Base-by-base conservation (phyloP, 2,113 vertebrate genomes). In the Terrapene triunguis region DNA sequence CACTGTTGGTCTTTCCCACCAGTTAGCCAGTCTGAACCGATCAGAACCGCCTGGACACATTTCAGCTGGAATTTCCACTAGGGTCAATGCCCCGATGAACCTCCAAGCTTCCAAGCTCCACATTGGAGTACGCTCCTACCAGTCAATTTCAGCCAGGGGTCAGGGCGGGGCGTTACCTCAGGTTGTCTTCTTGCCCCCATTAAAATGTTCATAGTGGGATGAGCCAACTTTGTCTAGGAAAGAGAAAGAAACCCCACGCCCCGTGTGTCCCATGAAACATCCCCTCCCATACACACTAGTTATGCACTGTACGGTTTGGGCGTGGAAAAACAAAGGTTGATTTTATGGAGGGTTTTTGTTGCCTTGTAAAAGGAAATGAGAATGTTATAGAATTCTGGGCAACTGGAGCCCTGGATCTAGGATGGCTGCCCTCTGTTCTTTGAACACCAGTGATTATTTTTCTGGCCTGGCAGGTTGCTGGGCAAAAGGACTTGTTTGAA, bases 361-460 rank as follows among this genome's bases (percentile, higher is more conserved):
- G 81, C 86, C 93, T 94, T 87, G 86, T 94, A 96, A 97, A 97
- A 91, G 72, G 78, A 94, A 97, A 91, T 79, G 91, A 91, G 78
- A 96, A 94, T 87, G 89, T 72, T 91, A 82, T 2, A 88, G 93
- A 93, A 94, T 88, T 84, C 9, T 1, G 88, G 89, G 88, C 90
- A 86, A 94, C 90, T 95, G 90, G 85, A 14, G 69, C 72, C 51
- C 76, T 92, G 84, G 24, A 38, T 54, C 3, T 50, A 16, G 85
- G 91, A 69, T 32, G 47, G 47, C 57, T 95, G 55, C 89, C 93
- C 93, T 94, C 94, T 97, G 94, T 95, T 91, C 78, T 78, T 80
- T 59, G 88, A 84, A 59, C 47, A 50, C 42, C 65, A 80, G 81
- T 80, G 82, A 79, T 86, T 89, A 13, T 65, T 91, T 92, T 14